A percentile compares a stretch with the other conserved stretches of the same genome.
Evolutionary conservation across 53 echinoderm and acorn worm genomes (phyloP).

Genomic region (Glandiceps talaboti): DNA sequence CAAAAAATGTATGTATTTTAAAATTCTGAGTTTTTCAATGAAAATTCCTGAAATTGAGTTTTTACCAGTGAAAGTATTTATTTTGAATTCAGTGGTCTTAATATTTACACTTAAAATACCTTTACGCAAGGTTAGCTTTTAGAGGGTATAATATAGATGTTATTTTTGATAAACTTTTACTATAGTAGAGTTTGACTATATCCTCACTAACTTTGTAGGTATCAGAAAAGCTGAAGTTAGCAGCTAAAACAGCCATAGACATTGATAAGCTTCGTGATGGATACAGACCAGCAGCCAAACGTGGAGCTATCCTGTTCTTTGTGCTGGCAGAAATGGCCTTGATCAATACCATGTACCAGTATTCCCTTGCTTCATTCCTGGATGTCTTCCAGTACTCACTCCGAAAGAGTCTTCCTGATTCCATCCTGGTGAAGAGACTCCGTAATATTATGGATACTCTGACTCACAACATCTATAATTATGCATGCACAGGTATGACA

Average conservation of each 20-base stretch:
- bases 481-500: constrained; percentile 99
- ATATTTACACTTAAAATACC: too few species aligned
- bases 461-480: constrained; percentile 95
- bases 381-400: constrained; percentile 91
- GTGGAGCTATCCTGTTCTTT: constrained; percentile 99
- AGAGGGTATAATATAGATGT: too few species aligned
- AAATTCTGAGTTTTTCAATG: too few species aligned
- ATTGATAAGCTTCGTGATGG: constrained; percentile 99
- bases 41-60: too few species aligned
- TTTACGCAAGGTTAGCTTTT: too few species aligned
- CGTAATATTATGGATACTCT: constrained; percentile 96
- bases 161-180: too few species aligned
- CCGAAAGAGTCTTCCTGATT: constrained; percentile 91
- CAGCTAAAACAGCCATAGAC: constrained; percentile 91
- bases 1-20: too few species aligned
- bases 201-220: constrained; percentile 32
- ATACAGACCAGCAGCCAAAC: constrained; percentile 94
- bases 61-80: too few species aligned
- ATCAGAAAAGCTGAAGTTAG: constrained; percentile 87
- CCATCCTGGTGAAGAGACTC: constrained; percentile 86
- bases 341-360: constrained; percentile 98
- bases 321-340: constrained; percentile 99
- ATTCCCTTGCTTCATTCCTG: constrained; percentile 87
- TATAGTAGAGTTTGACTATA: too few species aligned
- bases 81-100: too few species aligned